Percentiles rank a stretch among this genome's conserved stretches.
These are phyloP conservation scores for Chondrilla cf. caribensis DNA, from an alignment of 37 sponge, comb jelly and placozoan species.

Conservation along the genomic window DNA sequence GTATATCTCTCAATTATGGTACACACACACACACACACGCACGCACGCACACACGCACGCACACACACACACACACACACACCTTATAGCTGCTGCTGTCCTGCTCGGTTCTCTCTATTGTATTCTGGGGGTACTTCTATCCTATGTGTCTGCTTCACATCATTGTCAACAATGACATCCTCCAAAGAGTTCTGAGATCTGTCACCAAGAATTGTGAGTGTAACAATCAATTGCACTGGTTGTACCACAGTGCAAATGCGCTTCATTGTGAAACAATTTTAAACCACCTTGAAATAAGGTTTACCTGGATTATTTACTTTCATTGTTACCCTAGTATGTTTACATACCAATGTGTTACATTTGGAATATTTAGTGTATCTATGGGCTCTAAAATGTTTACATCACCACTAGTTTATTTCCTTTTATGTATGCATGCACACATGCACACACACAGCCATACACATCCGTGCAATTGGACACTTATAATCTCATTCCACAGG, in stretches of 20 bases:
- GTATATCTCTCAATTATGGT: too few species aligned
- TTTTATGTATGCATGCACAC: not conserved
- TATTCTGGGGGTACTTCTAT: slow-evolving; percentile 64
- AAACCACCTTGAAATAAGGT: too few species aligned
- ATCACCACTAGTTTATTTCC: too few species aligned
- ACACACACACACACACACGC: too few species aligned
- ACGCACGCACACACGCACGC: not conserved
- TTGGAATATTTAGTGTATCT: too few species aligned
- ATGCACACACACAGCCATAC: not conserved
- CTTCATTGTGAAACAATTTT: not conserved
- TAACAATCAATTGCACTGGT: not conserved
- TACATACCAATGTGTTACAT: too few species aligned
- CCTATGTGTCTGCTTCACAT: slow-evolving; percentile 51
- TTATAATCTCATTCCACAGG: too few species aligned
- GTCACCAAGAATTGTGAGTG: slow-evolving; percentile 78
- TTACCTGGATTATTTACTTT: too few species aligned
- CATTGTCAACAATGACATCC: slow-evolving; percentile 78
- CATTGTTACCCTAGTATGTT: too few species aligned
- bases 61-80: not conserved
- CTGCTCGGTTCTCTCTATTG: slow-evolving; percentile 37
- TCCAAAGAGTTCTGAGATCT: slow-evolving; percentile 68
- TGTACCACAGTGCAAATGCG: not conserved
- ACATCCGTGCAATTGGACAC: not conserved
- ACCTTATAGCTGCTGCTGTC: slow-evolving; percentile 29
- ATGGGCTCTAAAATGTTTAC: too few species aligned